Evolutionary conservation across 2,888 invertebrate species (phyloP).

Genomic region (Caenorhabditis macrosperma): DNA sequence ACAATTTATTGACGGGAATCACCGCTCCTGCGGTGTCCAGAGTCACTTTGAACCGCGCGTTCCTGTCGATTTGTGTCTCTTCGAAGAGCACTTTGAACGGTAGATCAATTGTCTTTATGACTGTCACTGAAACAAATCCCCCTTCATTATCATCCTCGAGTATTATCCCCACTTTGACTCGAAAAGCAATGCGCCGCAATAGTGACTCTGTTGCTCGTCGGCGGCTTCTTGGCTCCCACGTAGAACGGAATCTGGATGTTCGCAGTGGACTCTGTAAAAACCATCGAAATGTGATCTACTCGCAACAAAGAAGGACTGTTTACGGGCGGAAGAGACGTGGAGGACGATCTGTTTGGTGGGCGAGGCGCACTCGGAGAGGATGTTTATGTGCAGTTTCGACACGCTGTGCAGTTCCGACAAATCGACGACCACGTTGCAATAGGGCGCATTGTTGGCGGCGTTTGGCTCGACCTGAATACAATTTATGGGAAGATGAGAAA

Average conservation of each 20-base stretch:
- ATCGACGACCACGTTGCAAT: slow-evolving; percentile 24
- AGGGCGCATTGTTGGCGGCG: slow-evolving; percentile 44
- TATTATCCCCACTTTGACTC: slow-evolving; percentile 36
- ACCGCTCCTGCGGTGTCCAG: slow-evolving; percentile 50
- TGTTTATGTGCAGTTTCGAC: slow-evolving; percentile 42
- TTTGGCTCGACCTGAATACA: slow-evolving; percentile 47
- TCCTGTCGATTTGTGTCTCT: slow-evolving; percentile 39
- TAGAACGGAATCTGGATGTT: slow-evolving; percentile 47
- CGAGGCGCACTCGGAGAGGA: slow-evolving; percentile 28
- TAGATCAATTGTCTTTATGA: slow-evolving; percentile 16
- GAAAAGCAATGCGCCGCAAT: slow-evolving; percentile 37
- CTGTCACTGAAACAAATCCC: slow-evolving; percentile 18
- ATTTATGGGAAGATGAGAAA: background rate
- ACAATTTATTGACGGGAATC: slow-evolving; percentile 36
- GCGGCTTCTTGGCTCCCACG: slow-evolving; percentile 35
- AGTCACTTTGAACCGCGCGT: slow-evolving; percentile 51
- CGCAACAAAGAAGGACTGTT: background rate
- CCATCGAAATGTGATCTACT: background rate
- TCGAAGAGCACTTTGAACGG: slow-evolving; percentile 51
- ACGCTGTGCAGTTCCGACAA: slow-evolving; percentile 28
- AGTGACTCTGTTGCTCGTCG: slow-evolving; percentile 31
- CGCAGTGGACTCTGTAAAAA: slow-evolving; percentile 27
- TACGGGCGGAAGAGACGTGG: slow-evolving; percentile 24
- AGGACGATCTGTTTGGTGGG: slow-evolving; percentile 36
- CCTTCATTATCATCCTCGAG: too few relatives aligned